Evolutionary conservation across 2,888 invertebrate genomes (phyloP).

Genomic region (Aplocera efformata): DNA sequence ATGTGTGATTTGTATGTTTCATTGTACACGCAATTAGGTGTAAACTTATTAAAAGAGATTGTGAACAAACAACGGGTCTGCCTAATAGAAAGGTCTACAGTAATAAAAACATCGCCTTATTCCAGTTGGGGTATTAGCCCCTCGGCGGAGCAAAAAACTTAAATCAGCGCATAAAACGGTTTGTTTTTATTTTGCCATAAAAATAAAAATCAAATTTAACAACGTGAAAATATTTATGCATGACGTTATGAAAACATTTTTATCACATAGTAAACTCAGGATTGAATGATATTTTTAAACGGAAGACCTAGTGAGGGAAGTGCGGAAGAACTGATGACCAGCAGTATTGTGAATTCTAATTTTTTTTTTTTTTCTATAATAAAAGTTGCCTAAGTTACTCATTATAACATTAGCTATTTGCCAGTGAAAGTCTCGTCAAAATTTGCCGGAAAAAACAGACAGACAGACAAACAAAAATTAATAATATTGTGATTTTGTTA

Average conservation of each 20-base stretch:
- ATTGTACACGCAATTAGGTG: conserved; percentile 35
- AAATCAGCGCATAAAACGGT: conserved; percentile 69
- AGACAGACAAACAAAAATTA: too few species aligned
- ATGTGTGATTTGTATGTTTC: too few species aligned
- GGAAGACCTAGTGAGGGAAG: too few species aligned
- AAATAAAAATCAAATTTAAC: conserved; percentile 62
- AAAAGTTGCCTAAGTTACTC: too few species aligned
- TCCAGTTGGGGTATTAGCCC: conserved; percentile 50
- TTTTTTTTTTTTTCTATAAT: too few species aligned
- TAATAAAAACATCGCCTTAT: conserved; percentile 76
- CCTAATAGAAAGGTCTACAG: conserved; percentile 67
- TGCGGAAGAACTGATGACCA: too few species aligned
- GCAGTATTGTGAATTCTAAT: too few species aligned
- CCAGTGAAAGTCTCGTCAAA: too few species aligned
- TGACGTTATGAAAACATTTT: conserved; percentile 42
- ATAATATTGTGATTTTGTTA: too few species aligned
- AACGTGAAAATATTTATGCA: conserved; percentile 47
- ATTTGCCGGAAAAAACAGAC: too few species aligned
- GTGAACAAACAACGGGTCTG: conserved; percentile 69
- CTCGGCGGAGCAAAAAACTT: conserved; percentile 56
- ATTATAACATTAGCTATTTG: too few species aligned
- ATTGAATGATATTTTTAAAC: neutral
- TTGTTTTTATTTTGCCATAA: conserved; percentile 65
- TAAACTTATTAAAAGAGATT: conserved; percentile 69
- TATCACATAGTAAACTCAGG: conserved; percentile 18